Conservation (phyloP, 2,888 invertebrate species). For the Microplitis manilae region DNA sequence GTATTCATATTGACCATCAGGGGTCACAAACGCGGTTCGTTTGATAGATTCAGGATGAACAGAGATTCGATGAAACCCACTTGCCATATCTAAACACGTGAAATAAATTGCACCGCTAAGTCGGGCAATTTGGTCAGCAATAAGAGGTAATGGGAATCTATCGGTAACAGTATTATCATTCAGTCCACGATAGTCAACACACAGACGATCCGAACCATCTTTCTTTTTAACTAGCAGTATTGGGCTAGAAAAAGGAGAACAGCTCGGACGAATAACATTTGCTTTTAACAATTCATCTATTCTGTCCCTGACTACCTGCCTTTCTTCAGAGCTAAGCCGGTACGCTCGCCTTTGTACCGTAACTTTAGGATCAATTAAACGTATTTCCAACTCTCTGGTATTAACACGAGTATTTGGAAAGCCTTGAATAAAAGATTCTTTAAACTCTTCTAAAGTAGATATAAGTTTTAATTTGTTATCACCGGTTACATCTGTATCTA, state of each 20-base stretch:
- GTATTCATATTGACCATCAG: too few relatives aligned
- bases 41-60: slow-evolving; percentile 38
- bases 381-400: too few relatives aligned
- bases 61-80: slow-evolving; percentile 50
- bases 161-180: background rate
- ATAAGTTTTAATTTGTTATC: background rate
- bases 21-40: slow-evolving; percentile 40
- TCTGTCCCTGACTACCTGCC: too few relatives aligned
- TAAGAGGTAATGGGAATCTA: background rate
- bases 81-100: slow-evolving; percentile 22
- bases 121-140: background rate
- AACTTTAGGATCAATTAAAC: too few relatives aligned
- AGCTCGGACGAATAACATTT: slow-evolving; percentile 48
- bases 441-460: too few relatives aligned
- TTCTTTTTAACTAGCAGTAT: background rate
- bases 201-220: background rate
- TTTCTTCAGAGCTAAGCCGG: too few relatives aligned
- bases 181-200: background rate
- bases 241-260: slow-evolving; percentile 41
- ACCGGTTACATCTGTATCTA: background rate
- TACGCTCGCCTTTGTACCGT: too few relatives aligned
- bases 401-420: too few relatives aligned
- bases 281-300: slow-evolving; percentile 21
- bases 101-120: background rate
- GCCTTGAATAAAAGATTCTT: too few relatives aligned